Evolutionary conservation across 2,797 vertebrate species (phyloP), one percentile per base, ranked within the genome.

Genomic region (Aeoliscus strigatus): DNA sequence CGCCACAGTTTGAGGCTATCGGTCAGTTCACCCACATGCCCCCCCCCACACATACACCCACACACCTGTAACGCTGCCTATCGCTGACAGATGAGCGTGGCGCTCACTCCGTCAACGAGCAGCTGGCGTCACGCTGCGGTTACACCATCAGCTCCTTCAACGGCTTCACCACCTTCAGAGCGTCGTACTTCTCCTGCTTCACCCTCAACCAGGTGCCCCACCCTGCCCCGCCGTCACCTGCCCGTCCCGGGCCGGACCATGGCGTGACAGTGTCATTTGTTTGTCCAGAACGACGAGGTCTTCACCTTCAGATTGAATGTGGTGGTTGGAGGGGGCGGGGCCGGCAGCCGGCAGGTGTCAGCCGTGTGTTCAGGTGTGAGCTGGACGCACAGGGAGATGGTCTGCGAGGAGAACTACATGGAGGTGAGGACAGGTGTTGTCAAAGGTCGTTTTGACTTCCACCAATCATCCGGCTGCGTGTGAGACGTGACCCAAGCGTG

Each of bases 371-470:
- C 60, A 47, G 62, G 65, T 43, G 41, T 16, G 4, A 47, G 4
- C 11, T 87, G 82, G 86, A 70, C 74, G 33, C 71, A 79, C 15
- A 81, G 88, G 53, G 86, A 90, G 79, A 62, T 88, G 14, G 36
- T 84, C 11, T 89, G 88, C 12, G 89, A 89, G 78, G 87, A 90
- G 67, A 79, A 85, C 61, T 89, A 88, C 72, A 81, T 89, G 82
- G 86, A 90, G 85, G 86, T 87, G 70, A 53, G 48, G n/a, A 9
- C 16, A 1, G 1, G 14, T 3, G 3, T 12, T 7, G 4, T 31
- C 29, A 10, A 18, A 8, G 21, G 21, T 14, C 6, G n/a, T n/a
- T n/a, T n/a, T n/a, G n/a, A n/a, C n/a, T n/a, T n/a, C n/a, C n/a
- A n/a, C n/a, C n/a, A n/a, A n/a, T n/a, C n/a, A n/a, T n/a, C n/a